Evolutionary conservation across 1,140 invertebrate genomes (phyloP), one percentile per base, ranked within the genome.

Genomic region (Dryas iulia): DNA sequence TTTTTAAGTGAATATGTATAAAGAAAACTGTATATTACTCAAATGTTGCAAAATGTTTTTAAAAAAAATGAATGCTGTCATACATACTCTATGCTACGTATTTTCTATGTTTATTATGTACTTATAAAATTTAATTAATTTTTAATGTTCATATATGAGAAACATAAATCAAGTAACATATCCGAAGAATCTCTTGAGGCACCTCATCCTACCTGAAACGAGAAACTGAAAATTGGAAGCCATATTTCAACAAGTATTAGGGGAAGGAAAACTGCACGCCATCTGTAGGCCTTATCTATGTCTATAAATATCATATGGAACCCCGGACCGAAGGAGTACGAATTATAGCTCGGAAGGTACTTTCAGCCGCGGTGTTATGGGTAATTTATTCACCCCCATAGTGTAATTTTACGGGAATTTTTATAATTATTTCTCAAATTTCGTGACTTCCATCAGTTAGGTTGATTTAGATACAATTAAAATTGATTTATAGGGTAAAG

Each of bases 191-290:
- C 76, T 64, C 60, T 18, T 61, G 72, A 74, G 61, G 59, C 65
- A 64, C 59, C 74, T 69, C 35, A 61, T 71, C 73, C 76, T 81
- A 90, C 86, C 86, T 89, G 83, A 84, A 86, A 82, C 84, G 83
- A 76, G 76, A 76, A 81, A 80, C 79, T 85, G 82, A 80, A 90
- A 91, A 91, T 91, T 91, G 87, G 85, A 86, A 86, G 82, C 86
- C 83, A 86, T 91, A 89, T 89, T 82, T 91, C 86, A 91, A 88
- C 86, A 82, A 89, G 86, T 90, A 89, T 89, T 87, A 89, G 83
- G 84, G 89, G 83, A 83, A 83, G 84, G 85, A 87, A 89, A 89
- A 89, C 78, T 87, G 78, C 82, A 74, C 70, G 81, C 87, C 89
- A 91, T 91, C 89, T 91, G 89, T 89, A 91, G 84, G 82, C 84